Percentiles rank a stretch among this genome's conserved stretches.
Conservation (phyloP, 2,888 invertebrate species). For the Sarcophaga carnaria region DNA sequence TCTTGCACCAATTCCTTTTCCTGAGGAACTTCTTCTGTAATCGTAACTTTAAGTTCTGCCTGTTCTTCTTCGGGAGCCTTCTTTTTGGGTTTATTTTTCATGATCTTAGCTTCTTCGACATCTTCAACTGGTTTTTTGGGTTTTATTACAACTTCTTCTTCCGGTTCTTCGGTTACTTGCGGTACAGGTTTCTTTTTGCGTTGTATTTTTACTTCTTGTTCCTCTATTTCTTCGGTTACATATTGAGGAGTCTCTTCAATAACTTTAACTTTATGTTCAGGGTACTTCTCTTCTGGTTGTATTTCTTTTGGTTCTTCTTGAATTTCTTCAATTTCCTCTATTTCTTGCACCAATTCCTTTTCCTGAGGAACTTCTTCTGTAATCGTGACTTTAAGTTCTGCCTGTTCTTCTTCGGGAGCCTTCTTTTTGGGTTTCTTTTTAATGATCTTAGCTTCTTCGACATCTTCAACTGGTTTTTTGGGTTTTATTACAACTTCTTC, state of each 20-base stretch:
- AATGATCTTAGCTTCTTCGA: constrained; percentile 75
- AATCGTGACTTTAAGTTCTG: constrained; percentile 77
- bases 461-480: constrained; percentile 74
- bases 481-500: constrained; percentile 75
- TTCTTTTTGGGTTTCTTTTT: constrained; percentile 76
- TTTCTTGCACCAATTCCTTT: constrained; percentile 74
- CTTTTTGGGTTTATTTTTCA: constrained; percentile 76
- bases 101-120: constrained; percentile 75
- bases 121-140: constrained; percentile 74
- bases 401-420: constrained; percentile 74
- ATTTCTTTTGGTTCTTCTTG: constrained; percentile 70
- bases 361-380: constrained; percentile 75
- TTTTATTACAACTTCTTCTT: constrained; percentile 75
- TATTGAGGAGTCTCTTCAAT: constrained; percentile 74
- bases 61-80: constrained; percentile 74
- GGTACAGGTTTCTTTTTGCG: constrained; percentile 74
- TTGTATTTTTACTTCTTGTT: constrained; percentile 72
- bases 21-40: constrained; percentile 75
- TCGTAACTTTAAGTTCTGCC: constrained; percentile 76
- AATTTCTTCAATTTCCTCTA: constrained; percentile 76
- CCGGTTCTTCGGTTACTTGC: constrained; percentile 77
- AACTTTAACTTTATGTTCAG: constrained; percentile 74
- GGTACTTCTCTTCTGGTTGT: constrained; percentile 70
- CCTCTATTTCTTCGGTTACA: constrained; percentile 69
- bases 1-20: constrained; percentile 74